phyloP scores from a whole-genome alignment of 2,113 vertebrate genomes.

The Lycaon pictus region DNA sequence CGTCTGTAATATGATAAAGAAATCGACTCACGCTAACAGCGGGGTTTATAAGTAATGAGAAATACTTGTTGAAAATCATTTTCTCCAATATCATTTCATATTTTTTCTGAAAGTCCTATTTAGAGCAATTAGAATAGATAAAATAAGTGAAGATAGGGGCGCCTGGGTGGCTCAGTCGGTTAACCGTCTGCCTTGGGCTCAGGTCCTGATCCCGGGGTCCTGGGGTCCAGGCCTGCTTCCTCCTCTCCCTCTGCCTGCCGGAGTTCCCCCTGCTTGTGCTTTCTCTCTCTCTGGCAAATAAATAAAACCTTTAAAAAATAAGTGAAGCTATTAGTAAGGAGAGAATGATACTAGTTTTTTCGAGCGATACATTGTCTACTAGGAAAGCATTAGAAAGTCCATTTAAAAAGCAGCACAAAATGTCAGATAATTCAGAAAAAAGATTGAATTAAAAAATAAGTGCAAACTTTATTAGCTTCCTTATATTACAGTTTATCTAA shows the following conservation, averaged over 20 bases:
- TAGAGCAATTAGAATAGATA: not conserved
- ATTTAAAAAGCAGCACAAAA: not conserved
- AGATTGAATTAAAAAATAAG: not conserved
- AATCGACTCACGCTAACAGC: not conserved
- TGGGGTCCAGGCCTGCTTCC: too few species aligned
- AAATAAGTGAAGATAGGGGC: not conserved
- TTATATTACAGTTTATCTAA: not conserved
- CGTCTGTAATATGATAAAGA: not conserved
- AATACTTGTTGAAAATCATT: not conserved
- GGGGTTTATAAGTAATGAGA: not conserved
- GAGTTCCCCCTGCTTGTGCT: too few species aligned
- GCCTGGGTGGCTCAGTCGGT: too few species aligned
- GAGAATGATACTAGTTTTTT: not conserved
- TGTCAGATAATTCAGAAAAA: not conserved
- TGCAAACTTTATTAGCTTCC: not conserved
- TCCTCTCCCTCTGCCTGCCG: too few species aligned
- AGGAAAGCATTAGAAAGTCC: not conserved
- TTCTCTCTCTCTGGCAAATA: too few species aligned
- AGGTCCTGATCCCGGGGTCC: too few species aligned
- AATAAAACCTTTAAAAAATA: not conserved
- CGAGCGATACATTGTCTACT: not conserved
- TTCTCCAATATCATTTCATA: not conserved
- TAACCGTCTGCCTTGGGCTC: too few species aligned
- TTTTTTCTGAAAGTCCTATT: not conserved
- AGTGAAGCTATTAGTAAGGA: not conserved